Conservation (phyloP, 2,888 invertebrate genomes). For the Mantis religiosa region DNA sequence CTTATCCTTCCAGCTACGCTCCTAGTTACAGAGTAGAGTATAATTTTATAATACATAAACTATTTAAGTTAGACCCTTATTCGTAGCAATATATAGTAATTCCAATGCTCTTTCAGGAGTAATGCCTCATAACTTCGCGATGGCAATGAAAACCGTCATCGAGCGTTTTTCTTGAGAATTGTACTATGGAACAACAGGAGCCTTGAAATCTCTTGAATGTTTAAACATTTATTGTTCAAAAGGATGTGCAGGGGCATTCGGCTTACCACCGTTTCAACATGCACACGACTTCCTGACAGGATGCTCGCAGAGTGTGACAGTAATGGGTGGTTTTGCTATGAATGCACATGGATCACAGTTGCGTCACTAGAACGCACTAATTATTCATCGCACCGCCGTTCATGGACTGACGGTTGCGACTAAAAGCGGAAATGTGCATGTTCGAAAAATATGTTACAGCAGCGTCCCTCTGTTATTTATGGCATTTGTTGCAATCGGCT, state of each 20-base stretch:
- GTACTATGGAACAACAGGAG: too few relatives aligned
- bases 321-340: background rate
- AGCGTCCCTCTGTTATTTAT: background rate
- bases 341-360: background rate
- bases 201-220: background rate
- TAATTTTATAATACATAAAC: too few relatives aligned
- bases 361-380: background rate
- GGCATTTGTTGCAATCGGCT: background rate
- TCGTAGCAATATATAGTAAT: too few relatives aligned
- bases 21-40: too few relatives aligned
- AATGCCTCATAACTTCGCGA: too few relatives aligned
- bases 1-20: too few relatives aligned
- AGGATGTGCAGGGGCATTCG: background rate
- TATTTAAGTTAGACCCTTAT: too few relatives aligned
- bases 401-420: background rate
- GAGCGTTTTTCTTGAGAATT: too few relatives aligned
- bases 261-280: background rate
- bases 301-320: background rate
- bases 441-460: background rate
- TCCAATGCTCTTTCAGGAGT: too few relatives aligned
- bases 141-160: too few relatives aligned
- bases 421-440: background rate
- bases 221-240: background rate
- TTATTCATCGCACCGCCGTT: background rate
- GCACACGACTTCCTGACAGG: background rate